Evolutionary conservation across 2,113 vertebrate genomes (phyloP), one percentile per base, ranked within the genome.

Genomic region (Peromyscus polionotus): DNA sequence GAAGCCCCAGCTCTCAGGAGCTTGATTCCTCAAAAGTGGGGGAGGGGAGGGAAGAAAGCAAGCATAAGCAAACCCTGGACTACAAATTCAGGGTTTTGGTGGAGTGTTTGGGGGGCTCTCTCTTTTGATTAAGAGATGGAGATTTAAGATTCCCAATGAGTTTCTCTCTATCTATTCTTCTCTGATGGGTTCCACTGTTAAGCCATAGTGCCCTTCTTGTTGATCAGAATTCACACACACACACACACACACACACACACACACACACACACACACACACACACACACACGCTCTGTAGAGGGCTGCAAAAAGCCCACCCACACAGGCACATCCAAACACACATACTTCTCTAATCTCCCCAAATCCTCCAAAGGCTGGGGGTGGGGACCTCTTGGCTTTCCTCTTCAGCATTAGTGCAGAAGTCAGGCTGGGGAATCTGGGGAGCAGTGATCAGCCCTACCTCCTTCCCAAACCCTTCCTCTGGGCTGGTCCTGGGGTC

Each of bases 341-440:
- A 93, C 95, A 97, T 96, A 91, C 83, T 96, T 97, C 91, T 95
- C 94, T 97, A 97, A 97, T 98, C 97, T 96, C 93, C 88, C 68
- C 87, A 88, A 96, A 97, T 96, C 95, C 94, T 94, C 77, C 91
- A 67, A 19, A 90, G 89, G 86, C 95, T 83, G 67, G 81, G 77
- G 36, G 51, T 19, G 20, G 75, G 70, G 4, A 28, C 42, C 63
- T 91, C 14, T 90, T 73, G 96, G 45, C 67, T 95, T 67, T 45
- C 75, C 51, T 54, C 33, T 12, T 97, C 33, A 89, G 61, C 54
- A 19, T 97, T 28, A 65, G 48, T 33, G 1, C 85, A 36, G 79
- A 91, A 92, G 83, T 36, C 24, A 67, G 83, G 63, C 39, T 63
- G 45, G 59, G 54, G 54, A 39, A 39, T 19, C 5, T 48, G 54